A percentile compares a stretch with the other conserved stretches of the same genome.
These are phyloP conservation scores for Emydoidea blandingii DNA, from an alignment of 2,797 vertebrate species.

Conservation along the genomic window DNA sequence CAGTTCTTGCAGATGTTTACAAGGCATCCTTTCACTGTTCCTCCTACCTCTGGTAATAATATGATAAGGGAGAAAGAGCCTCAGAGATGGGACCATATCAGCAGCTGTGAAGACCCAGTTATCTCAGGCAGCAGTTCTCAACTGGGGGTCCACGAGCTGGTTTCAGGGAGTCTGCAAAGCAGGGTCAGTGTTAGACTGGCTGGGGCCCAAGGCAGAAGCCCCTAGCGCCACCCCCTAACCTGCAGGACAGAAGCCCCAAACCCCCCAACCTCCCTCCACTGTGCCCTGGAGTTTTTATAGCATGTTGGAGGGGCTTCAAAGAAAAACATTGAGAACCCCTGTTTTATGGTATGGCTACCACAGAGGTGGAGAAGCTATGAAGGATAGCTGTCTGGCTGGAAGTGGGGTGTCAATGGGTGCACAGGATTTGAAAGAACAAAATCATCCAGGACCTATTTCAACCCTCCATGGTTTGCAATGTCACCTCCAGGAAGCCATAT, in stretches of 20 bases:
- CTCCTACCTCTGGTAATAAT: not conserved
- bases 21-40: not conserved
- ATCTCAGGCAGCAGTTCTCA: not conserved
- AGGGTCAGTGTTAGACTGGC: no score
- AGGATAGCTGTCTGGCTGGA: not conserved
- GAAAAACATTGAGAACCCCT: no score
- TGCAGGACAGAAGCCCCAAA: no score
- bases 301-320: no score
- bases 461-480: not conserved
- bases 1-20: not conserved
- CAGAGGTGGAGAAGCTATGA: not conserved
- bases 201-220: no score
- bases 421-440: not conserved
- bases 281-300: no score
- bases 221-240: no score
- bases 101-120: not conserved
- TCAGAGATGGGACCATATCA: not conserved
- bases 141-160: no score
- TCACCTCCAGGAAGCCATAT: conserved; percentile 27
- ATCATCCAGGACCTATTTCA: conserved; percentile 32
- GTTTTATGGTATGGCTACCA: not conserved
- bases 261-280: no score
- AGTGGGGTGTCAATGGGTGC: conserved; percentile 30
- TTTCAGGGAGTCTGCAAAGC: no score
- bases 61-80: not conserved